phyloP scores from a whole-genome alignment of 2,888 invertebrate genomes.

The Nyleta sp. region DNA sequence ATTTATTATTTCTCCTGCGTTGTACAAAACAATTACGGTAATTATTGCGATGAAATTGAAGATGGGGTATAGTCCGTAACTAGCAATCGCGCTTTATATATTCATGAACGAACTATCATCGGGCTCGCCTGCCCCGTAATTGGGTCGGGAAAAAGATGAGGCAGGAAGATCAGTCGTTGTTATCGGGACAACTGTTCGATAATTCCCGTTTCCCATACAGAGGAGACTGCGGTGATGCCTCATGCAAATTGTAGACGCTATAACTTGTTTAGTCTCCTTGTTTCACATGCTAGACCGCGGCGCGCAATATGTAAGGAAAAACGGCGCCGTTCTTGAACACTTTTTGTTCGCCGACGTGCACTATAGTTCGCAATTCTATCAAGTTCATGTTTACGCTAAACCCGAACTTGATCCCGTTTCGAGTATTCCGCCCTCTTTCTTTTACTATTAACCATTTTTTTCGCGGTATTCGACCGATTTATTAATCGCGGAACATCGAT shows the following conservation, averaged over 20 bases:
- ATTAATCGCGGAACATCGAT: not conserved
- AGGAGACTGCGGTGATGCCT: not conserved
- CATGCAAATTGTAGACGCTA: conserved; percentile 21
- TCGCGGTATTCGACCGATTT: not conserved
- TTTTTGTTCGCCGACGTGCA: conserved; percentile 10
- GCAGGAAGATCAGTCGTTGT: conserved; percentile 40
- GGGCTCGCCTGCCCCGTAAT: conserved; percentile 31
- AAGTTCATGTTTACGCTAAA: conserved; percentile 41
- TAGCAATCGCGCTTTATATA: conserved; percentile 38
- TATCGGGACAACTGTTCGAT: conserved; percentile 15
- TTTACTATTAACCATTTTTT: not conserved
- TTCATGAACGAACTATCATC: conserved; percentile 52
- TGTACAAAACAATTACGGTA: conserved; percentile 39
- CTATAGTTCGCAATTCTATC: conserved; percentile 40
- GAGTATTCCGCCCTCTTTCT: conserved; percentile 12
- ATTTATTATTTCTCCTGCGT: conserved; percentile 1
- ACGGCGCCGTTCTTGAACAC: conserved; percentile 17
- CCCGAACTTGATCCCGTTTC: conserved; percentile 48
- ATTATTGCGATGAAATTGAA: conserved; percentile 32
- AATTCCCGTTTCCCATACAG: not conserved
- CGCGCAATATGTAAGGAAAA: conserved; percentile 31
- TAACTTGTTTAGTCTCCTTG: conserved; percentile 19
- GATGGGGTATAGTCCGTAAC: conserved; percentile 14
- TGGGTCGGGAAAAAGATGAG: conserved; percentile 45
- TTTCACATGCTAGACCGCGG: conserved; percentile 2